Conservation (phyloP, 2,113 vertebrate genomes). For the Phyllopteryx taeniolatus region DNA sequence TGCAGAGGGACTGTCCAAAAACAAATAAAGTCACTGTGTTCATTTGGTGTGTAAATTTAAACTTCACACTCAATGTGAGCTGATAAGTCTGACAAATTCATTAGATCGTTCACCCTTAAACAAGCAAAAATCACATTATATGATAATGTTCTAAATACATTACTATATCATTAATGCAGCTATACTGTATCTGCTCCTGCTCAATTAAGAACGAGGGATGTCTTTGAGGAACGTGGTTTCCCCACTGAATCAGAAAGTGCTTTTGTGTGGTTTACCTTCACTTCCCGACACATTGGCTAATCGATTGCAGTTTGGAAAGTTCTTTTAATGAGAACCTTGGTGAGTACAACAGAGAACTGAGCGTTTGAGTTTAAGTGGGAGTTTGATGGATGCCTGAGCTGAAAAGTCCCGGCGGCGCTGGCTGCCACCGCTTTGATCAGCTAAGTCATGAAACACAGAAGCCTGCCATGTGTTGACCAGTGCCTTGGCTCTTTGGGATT, state of each 20-base stretch:
- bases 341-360: slow-evolving; percentile 56
- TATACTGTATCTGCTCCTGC: slow-evolving; percentile 18
- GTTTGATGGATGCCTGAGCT: slow-evolving; percentile 62
- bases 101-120: background rate
- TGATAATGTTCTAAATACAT: background rate
- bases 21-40: background rate
- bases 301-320: slow-evolving; percentile 48
- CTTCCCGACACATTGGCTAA: slow-evolving; percentile 63
- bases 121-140: background rate
- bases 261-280: slow-evolving; percentile 48
- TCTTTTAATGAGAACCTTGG: slow-evolving; percentile 60
- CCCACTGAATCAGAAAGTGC: slow-evolving; percentile 34
- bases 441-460: slow-evolving; percentile 59
- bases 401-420: slow-evolving; percentile 60
- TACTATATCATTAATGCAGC: background rate
- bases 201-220: slow-evolving; percentile 14
- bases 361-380: slow-evolving; percentile 61
- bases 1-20: background rate
- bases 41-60: background rate
- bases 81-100: background rate
- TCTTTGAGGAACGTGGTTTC: slow-evolving; percentile 48
- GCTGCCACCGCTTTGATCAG: slow-evolving; percentile 68
- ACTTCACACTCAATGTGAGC: background rate
- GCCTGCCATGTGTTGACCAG: slow-evolving; percentile 67
- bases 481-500: slow-evolving; percentile 50